phyloP scores from a whole-genome alignment of 2,113 vertebrate genomes.

The Forbesichthys papilliferus region DNA sequence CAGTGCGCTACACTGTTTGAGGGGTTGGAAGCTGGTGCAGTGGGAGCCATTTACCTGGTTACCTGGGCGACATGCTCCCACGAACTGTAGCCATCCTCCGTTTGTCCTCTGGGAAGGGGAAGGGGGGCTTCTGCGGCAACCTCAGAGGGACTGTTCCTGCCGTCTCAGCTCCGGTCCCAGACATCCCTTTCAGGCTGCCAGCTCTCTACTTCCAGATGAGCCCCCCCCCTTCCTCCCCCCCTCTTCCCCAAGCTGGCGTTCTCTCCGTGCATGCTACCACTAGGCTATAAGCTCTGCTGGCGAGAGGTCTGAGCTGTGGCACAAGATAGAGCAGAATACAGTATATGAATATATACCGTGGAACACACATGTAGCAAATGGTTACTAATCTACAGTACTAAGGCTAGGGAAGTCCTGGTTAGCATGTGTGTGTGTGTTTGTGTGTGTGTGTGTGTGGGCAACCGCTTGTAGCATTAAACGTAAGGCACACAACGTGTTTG shows the following conservation, averaged over 20 bases:
- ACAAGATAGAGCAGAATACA: conserved; percentile 29
- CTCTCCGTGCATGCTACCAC: conserved; percentile 6
- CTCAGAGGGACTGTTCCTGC: conserved; percentile 1
- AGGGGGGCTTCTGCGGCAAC: conserved; percentile 32
- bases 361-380: conserved; percentile 20
- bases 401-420: conserved; percentile 17
- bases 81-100: too few species aligned
- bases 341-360: conserved; percentile 31
- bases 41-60: too few species aligned
- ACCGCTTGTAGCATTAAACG: conserved; percentile 27
- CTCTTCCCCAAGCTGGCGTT: conserved; percentile 17
- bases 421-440: conserved; percentile 13
- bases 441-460: not conserved
- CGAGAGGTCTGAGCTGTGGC: conserved; percentile 40
- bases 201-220: conserved; percentile 43
- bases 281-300: conserved; percentile 36
- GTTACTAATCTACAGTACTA: conserved; percentile 33
- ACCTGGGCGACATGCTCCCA: too few species aligned
- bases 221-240: conserved; percentile 39
- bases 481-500: conserved; percentile 21
- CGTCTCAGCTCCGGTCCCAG: conserved; percentile 53
- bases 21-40: too few species aligned
- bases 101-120: too few species aligned
- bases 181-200: conserved; percentile 50
- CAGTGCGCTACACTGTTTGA: too few species aligned